A percentile compares a stretch with the other conserved stretches of the same genome.
Conservation (phyloP, 2,797 vertebrate genomes). For the Nannoperca obscura region DNA sequence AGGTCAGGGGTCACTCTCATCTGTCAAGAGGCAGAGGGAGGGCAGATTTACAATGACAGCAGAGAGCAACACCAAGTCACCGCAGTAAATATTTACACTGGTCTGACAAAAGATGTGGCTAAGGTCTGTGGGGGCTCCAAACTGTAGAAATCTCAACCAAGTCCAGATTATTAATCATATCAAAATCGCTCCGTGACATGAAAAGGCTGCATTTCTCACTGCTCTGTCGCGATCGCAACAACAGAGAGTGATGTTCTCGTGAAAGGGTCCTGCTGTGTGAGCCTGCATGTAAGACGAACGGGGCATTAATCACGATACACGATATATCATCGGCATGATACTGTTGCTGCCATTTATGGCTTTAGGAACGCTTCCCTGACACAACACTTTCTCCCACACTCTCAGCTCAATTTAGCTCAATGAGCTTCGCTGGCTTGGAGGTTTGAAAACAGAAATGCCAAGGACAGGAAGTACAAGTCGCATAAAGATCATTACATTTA, state of each 20-base stretch:
- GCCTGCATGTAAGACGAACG: constrained; percentile 56
- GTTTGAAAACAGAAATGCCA: background rate
- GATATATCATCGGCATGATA: constrained; percentile 61
- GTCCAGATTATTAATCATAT: constrained; percentile 71
- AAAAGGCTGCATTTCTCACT: constrained; percentile 56
- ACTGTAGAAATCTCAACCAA: constrained; percentile 64
- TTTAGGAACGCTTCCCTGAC: constrained; percentile 63
- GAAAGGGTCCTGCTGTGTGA: constrained; percentile 58
- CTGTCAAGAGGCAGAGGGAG: constrained; percentile 77
- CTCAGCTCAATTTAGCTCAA: constrained; percentile 22
- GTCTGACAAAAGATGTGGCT: constrained; percentile 80
- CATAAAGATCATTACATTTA: background rate
- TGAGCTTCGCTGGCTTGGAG: constrained; percentile 18
- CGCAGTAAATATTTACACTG: constrained; percentile 84
- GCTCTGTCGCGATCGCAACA: constrained; percentile 56
- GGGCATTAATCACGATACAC: constrained; percentile 67
- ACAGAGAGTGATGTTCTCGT: constrained; percentile 55
- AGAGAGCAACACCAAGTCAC: constrained; percentile 74
- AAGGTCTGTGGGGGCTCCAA: constrained; percentile 63
- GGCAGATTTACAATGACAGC: constrained; percentile 83
- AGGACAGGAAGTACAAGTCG: background rate
- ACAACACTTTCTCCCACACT: constrained; percentile 47
- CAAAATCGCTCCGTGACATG: constrained; percentile 56
- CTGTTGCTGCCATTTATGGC: constrained; percentile 50
- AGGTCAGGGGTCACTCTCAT: constrained; percentile 79